Base-by-base conservation (phyloP, 2,113 vertebrate genomes). In the Crypturellus undulatus region DNA sequence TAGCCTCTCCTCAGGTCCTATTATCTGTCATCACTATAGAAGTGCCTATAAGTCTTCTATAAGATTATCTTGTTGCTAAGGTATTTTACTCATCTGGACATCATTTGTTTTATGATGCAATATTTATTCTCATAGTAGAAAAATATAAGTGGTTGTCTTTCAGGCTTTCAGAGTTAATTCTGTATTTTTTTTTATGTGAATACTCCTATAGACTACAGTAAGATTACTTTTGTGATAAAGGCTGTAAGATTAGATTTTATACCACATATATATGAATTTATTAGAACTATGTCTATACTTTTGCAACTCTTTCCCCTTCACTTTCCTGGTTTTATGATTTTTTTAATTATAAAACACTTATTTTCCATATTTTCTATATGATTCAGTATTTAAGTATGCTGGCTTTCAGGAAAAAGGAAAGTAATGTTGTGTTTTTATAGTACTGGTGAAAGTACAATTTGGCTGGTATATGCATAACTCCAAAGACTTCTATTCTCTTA, bases 111-210 rank as follows among this genome's bases (percentile, higher is more conserved):
- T 84, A 69, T 87, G 79, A 85, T 58, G 52, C 34, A 84, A 20
- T 88, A 90, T 67, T 92, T 94, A 28, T 79, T 94, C 91, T 93
- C 47, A 30, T 80, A 90, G 42, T 19, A 12, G 12, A 85, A 94
- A 91, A 89, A 67, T 22, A 64, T 10, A n/a, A 56, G 34, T 28
- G 45, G 5, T 36, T 83, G 87, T 77, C 34, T 83, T 82, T 88
- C 24, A 70, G 49, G 18, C 65, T 90, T 92, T 89, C 17, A 75
- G 34, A 28, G 19, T 64, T 85, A 89, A 91, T 87, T 75, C 38
- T 88, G 6, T 68, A 9, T 34, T 93, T 93, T 93, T 93, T 93
- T 87, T 91, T 51, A 56, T 59, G 12, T 68, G 32, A 6, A 0
- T 85, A 34, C 28, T 79, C 24, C 45, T 73, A 4, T 63, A 83